Evolutionary conservation across 92 coral and sea anemone species (phyloP), one percentile per base, ranked within the genome.

Genomic region (Siderastrea siderea): DNA sequence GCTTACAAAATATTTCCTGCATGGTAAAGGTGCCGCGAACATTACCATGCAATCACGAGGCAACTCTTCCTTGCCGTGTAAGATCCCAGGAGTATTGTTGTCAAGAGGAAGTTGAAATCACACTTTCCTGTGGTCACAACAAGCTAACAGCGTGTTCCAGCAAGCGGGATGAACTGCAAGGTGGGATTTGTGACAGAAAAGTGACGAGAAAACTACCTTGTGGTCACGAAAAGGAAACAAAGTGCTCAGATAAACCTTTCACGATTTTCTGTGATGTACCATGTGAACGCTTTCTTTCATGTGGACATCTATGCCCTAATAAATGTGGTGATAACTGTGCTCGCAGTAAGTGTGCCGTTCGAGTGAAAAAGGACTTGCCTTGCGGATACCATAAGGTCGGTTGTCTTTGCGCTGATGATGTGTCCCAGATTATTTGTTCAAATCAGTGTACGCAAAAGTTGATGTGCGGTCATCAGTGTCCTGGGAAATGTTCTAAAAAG

Each of bases 401-500:
- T 38, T 80, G 88, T 15, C 53, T 74, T 79, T 94, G 97, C 61
- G 78, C 63, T 63, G 74, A 66, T 17, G 81, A 76, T 26, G 82
- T 78, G 7, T 78, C 71, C 2, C 82, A 62, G 47, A 2, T 47
- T 9, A 48, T 9, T 47, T 78, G 82, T 17, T 7, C 45, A 17
- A 47, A 45, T 1, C 19, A 63, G 16, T 78, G 82, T 16, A 2
- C 55, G 54, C n/a, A n/a, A 2, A 61, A n/a, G 46, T 47, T 94
- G 61, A 74, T 77, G n/a, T 94, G 98, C 64, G 93, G 93, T 5
- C 98, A 95, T 65, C 16, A 6, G 6, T 95, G 98, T 58, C 62
- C 89, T 47, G 98, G 96, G 2, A 64, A 49, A 52, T 95, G 98
- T 78, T 15, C 44, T 14, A 65, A 52, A 4, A 5, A 67, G 6